A percentile compares a stretch with the other conserved stretches of the same genome.
phyloP scores from a whole-genome alignment of 2,888 invertebrate genomes.

The Cantharis rustica region DNA sequence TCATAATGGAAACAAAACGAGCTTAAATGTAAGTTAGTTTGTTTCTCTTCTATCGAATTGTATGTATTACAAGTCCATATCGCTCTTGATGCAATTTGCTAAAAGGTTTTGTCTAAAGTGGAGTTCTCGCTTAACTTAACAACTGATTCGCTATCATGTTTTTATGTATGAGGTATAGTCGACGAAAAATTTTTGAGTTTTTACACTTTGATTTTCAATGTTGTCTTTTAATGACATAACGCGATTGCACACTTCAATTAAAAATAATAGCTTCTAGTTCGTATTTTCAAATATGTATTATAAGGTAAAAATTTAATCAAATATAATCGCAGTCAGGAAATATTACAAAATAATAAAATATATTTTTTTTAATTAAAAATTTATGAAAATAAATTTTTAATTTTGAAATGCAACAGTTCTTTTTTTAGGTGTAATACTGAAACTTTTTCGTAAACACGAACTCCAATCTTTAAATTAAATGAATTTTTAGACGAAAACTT shows the following conservation, averaged over 20 bases:
- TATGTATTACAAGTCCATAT: constrained; percentile 51
- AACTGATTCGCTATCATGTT: constrained; percentile 58
- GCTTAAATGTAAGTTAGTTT: constrained; percentile 27
- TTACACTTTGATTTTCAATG: constrained; percentile 1
- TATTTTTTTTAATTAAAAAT: background rate
- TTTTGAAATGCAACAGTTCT: background rate
- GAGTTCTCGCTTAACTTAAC: constrained; percentile 58
- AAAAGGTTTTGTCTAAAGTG: constrained; percentile 59
- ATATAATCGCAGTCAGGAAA: background rate
- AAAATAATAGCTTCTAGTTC: background rate
- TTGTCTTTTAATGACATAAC: background rate
- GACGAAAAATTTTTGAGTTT: constrained; percentile 18
- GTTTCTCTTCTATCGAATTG: constrained; percentile 48
- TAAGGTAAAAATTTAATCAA: background rate
- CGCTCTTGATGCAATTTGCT: constrained; percentile 55
- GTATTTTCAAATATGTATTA: background rate
- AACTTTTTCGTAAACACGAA: background rate
- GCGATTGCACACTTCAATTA: background rate
- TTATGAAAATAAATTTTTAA: background rate
- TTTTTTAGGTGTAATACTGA: background rate
- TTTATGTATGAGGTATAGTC: constrained; percentile 56
- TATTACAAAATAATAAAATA: too few relatives aligned
- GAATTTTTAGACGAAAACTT: constrained; percentile 36
- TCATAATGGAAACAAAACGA: constrained; percentile 29
- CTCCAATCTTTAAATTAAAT: constrained; percentile 24